A percentile compares a stretch with the other conserved stretches of the same genome.
These are phyloP conservation scores for Aspidoscelis tigris DNA, from an alignment of 2,113 vertebrate genomes.

Conservation along the genomic window DNA sequence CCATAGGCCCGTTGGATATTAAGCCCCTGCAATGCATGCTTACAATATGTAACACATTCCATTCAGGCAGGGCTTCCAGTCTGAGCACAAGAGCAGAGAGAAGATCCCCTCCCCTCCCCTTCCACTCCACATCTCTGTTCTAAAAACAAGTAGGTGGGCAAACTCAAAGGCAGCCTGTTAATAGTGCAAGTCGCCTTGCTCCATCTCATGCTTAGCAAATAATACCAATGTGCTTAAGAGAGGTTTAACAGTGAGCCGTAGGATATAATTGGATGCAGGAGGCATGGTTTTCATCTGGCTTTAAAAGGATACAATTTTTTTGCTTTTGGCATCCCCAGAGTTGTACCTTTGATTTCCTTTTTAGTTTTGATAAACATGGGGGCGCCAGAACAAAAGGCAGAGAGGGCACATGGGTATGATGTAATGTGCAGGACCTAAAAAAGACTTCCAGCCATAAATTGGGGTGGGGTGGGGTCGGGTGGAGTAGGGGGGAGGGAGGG, in stretches of 20 bases:
- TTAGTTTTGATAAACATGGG: conserved; percentile 80
- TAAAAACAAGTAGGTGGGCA: conserved; percentile 70
- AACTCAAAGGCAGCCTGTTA: conserved; percentile 55
- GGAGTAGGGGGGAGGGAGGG: background rate
- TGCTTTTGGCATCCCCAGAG: conserved; percentile 70
- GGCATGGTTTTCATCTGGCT: conserved; percentile 63
- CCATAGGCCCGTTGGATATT: conserved; percentile 73
- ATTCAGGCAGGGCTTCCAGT: conserved; percentile 61
- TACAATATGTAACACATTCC: conserved; percentile 72
- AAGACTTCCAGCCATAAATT: conserved; percentile 74
- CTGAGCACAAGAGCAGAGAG: conserved; percentile 65
- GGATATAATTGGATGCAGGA: conserved; percentile 68
- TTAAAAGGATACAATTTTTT: conserved; percentile 67
- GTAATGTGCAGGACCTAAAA: conserved; percentile 73
- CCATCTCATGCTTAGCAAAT: conserved; percentile 51
- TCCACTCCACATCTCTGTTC: conserved; percentile 59
- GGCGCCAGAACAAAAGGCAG: conserved; percentile 81
- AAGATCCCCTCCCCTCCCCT: too few species aligned
- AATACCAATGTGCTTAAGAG: conserved; percentile 42
- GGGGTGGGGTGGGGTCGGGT: background rate
- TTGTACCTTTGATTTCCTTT: conserved; percentile 76
- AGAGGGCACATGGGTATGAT: conserved; percentile 75
- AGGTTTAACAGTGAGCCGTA: conserved; percentile 48
- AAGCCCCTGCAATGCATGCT: conserved; percentile 69
- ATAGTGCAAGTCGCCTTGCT: conserved; percentile 42